These are phyloP conservation scores for Mystacornis crossleyi DNA, from an alignment of 2,113 vertebrate genomes.

Conservation along the genomic window DNA sequence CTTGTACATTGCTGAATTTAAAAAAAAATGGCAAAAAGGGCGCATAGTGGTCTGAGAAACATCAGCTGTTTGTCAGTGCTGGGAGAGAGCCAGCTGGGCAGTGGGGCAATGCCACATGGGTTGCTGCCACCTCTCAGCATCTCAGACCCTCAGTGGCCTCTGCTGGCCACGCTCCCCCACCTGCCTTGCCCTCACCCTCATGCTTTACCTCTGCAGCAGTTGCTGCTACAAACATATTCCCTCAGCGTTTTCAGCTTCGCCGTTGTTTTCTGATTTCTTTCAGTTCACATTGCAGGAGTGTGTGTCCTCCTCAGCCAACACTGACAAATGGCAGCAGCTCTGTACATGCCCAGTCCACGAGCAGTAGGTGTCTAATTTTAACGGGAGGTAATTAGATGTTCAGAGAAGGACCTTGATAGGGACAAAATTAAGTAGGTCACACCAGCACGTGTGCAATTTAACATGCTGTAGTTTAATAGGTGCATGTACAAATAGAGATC, in stretches of 20 bases:
- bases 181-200: rapidly evolving
- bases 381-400: not conserved
- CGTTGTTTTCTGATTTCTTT: not conserved
- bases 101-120: not conserved
- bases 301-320: not conserved
- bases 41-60: rapidly evolving
- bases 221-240: not conserved
- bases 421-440: not conserved
- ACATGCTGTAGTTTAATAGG: not conserved
- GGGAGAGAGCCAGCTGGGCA: rapidly evolving
- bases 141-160: not conserved
- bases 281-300: not conserved
- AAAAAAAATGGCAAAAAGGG: not conserved
- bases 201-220: not conserved
- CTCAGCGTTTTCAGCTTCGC: not conserved
- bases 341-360: rapidly evolving
- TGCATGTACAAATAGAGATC: rapidly evolving
- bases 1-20: not conserved
- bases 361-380: rapidly evolving
- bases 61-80: not conserved
- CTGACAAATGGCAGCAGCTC: not conserved
- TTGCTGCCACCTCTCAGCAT: conserved; percentile 47
- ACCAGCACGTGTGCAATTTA: not conserved
- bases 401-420: not conserved
- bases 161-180: rapidly evolving